A percentile compares a stretch with the other conserved stretches of the same genome.
Conservation (phyloP, 2,113 vertebrate genomes). For the Naja naja region DNA sequence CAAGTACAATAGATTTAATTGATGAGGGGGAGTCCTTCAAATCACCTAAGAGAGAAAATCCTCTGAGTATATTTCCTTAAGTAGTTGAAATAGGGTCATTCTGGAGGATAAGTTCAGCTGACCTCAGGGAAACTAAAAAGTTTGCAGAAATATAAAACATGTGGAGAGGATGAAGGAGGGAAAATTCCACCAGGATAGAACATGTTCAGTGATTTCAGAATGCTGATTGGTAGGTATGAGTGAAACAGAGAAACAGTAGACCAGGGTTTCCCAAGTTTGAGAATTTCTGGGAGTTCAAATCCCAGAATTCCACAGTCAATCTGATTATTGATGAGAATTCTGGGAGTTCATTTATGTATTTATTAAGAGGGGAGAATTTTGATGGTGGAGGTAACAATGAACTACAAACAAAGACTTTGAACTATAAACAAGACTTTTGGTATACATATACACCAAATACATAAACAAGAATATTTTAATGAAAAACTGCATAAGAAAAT, state of each 20-base stretch:
- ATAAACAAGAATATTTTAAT: too few species aligned
- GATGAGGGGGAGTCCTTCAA: neutral
- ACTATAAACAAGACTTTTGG: too few species aligned
- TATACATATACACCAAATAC: too few species aligned
- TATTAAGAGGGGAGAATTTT: too few species aligned
- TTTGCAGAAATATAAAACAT: neutral
- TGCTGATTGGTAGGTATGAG: neutral
- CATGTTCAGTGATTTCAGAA: neutral
- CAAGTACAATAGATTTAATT: neutral
- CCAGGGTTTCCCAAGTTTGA: too few species aligned
- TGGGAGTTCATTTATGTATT: too few species aligned
- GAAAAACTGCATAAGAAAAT: too few species aligned
- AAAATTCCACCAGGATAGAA: neutral
- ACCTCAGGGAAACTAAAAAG: neutral
- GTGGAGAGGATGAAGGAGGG: neutral
- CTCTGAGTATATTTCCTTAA: neutral
- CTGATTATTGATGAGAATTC: too few species aligned
- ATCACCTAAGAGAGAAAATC: neutral
- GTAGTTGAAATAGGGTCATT: neutral
- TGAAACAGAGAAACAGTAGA: neutral
- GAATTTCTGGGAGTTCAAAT: too few species aligned
- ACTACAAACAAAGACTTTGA: too few species aligned
- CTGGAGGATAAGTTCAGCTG: neutral
- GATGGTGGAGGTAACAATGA: too few species aligned
- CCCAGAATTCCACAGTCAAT: too few species aligned